Percentiles rank a stretch among this genome's conserved stretches.
Evolutionary conservation across 2,797 vertebrate species (phyloP).

Genomic region (Bovichtus variegatus): DNA sequence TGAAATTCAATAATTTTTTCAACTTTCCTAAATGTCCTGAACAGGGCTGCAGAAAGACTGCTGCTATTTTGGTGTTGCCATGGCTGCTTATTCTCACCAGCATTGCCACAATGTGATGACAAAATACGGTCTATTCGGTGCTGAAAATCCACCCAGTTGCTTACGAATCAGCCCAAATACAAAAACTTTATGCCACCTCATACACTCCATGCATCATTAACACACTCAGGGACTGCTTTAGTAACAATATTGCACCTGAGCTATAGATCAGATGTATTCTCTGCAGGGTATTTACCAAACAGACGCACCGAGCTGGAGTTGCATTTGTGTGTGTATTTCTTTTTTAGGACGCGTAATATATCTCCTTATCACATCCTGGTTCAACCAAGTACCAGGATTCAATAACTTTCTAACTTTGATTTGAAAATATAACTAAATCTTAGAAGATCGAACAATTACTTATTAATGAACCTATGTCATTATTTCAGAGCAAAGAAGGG

Average conservation of each 20-base stretch:
- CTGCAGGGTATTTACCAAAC: neutral
- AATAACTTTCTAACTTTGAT: neutral
- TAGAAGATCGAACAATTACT: neutral
- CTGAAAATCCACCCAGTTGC: neutral
- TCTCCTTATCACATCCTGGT: neutral
- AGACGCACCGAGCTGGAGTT: neutral
- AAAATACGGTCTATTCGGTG: neutral
- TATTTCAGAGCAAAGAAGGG: too few species aligned
- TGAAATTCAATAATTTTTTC: neutral
- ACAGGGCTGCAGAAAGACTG: neutral
- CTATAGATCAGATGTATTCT: neutral
- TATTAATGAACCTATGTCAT: neutral
- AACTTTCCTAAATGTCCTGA: neutral
- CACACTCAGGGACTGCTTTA: conserved; percentile 5
- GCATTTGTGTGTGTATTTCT: neutral
- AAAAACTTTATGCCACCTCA: neutral
- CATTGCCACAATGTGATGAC: neutral
- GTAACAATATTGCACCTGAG: neutral
- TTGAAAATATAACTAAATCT: neutral
- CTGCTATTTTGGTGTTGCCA: neutral
- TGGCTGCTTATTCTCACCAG: conserved; percentile 7
- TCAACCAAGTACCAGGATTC: neutral
- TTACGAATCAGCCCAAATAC: neutral
- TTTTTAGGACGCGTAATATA: neutral
- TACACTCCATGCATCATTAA: neutral